Evolutionary conservation across 2,113 vertebrate genomes (phyloP).

Genomic region (Corydoras sp.): DNA sequence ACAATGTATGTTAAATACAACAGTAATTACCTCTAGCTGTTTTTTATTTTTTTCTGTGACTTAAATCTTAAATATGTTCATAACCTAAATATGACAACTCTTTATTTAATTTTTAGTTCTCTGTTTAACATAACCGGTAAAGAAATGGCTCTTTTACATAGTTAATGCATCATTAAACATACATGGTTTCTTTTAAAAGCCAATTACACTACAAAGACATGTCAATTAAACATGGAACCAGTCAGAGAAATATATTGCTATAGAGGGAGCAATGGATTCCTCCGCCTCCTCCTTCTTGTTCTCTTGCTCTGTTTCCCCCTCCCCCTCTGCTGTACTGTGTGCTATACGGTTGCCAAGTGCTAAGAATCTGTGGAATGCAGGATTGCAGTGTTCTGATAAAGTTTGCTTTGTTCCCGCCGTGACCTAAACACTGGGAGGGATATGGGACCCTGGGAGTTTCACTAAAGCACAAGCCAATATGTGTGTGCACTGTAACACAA

Average conservation of each 20-base stretch:
- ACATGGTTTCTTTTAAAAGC: neutral
- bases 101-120: neutral
- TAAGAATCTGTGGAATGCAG: slow-evolving; percentile 92
- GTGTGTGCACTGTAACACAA: slow-evolving; percentile 19
- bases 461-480: slow-evolving; percentile 51
- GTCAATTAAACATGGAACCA: slow-evolving; percentile 17
- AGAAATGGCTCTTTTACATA: neutral
- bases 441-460: slow-evolving; percentile 69
- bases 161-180: too few species aligned
- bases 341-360: slow-evolving; percentile 77
- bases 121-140: neutral
- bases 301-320: slow-evolving; percentile 38
- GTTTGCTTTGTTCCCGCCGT: slow-evolving; percentile 92
- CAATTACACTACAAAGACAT: neutral
- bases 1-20: too few species aligned
- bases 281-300: slow-evolving; percentile 20
- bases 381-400: slow-evolving; percentile 85
- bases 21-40: too few species aligned
- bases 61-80: too few species aligned
- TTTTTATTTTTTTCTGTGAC: too few species aligned
- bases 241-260: slow-evolving; percentile 18
- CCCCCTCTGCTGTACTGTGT: slow-evolving; percentile 53
- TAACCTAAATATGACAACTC: too few species aligned
- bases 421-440: slow-evolving; percentile 79
- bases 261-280: slow-evolving; percentile 23